A percentile compares a stretch with the other conserved stretches of the same genome.
These are phyloP conservation scores for Corvus cornix DNA, from an alignment of 2,113 vertebrate genomes.

Conservation along the genomic window DNA sequence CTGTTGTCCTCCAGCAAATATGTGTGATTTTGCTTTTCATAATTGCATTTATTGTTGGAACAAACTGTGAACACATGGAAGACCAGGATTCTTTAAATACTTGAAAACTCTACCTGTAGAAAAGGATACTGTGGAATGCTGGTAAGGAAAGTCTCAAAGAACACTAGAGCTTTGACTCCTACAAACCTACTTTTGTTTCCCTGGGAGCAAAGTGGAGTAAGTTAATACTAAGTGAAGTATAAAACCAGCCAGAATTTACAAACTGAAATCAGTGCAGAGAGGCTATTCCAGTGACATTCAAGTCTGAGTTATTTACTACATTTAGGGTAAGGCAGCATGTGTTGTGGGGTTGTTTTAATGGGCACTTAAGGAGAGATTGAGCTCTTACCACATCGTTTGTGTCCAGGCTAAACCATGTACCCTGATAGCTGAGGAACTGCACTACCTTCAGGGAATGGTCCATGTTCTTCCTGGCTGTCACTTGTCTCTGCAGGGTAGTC, in stretches of 20 bases:
- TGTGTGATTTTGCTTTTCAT: conserved; percentile 27
- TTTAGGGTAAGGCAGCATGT: neutral
- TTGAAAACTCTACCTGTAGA: neutral
- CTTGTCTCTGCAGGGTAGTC: neutral
- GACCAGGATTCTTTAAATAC: neutral
- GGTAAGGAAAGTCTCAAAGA: neutral
- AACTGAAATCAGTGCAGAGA: neutral
- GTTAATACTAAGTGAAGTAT: neutral
- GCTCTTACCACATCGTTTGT: neutral
- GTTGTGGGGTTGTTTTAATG: neutral
- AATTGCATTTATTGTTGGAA: conserved; percentile 31
- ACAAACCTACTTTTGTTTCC: neutral
- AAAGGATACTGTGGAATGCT: neutral
- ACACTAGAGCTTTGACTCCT: neutral
- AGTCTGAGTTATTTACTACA: neutral
- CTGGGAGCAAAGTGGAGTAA: neutral
- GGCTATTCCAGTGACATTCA: neutral
- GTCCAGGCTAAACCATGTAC: neutral
- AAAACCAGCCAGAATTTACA: neutral
- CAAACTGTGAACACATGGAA: neutral
- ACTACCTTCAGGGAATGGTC: neutral
- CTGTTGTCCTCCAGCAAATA: conserved; percentile 3
- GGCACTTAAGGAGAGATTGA: neutral
- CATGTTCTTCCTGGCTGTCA: neutral
- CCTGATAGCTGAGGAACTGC: neutral